Conservation (phyloP, 2,888 invertebrate species). For the Caenorhabditis sp. region DNA sequence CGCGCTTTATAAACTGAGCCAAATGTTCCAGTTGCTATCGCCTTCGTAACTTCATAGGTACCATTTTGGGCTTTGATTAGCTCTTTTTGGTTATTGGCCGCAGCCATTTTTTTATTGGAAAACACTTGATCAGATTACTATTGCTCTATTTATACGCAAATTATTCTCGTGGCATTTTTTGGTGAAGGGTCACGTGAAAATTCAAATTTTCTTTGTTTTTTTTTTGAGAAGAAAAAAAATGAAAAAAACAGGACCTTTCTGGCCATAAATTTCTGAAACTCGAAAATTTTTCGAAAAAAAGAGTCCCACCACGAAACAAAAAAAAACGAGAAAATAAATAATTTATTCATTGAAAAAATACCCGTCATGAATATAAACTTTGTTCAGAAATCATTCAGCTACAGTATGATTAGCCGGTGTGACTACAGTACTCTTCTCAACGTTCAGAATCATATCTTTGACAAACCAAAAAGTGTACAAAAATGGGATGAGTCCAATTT, state of each 20-base stretch:
- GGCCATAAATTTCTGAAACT: too few relatives aligned
- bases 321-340: too few relatives aligned
- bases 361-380: too few relatives aligned
- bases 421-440: conserved; percentile 9
- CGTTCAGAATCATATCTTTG: conserved; percentile 6
- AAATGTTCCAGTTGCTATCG: conserved; percentile 39
- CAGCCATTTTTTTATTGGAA: conserved; percentile 1
- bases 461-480: conserved; percentile 24
- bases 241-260: too few relatives aligned
- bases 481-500: conserved; percentile 25
- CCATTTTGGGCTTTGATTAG: conserved; percentile 36
- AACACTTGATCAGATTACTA: not conserved
- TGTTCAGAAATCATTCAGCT: not conserved
- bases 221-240: too few relatives aligned
- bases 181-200: too few relatives aligned
- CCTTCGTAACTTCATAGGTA: conserved; percentile 35
- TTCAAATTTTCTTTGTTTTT: too few relatives aligned
- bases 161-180: too few relatives aligned
- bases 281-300: too few relatives aligned
- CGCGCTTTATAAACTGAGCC: conserved; percentile 36
- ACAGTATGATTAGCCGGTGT: not conserved
- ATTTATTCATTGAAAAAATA: too few relatives aligned
- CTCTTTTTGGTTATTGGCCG: conserved; percentile 15
- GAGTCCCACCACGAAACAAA: too few relatives aligned
- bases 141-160: too few relatives aligned